Conservation (phyloP, 2,888 invertebrate species). For the Hydriomena furcata region DNA sequence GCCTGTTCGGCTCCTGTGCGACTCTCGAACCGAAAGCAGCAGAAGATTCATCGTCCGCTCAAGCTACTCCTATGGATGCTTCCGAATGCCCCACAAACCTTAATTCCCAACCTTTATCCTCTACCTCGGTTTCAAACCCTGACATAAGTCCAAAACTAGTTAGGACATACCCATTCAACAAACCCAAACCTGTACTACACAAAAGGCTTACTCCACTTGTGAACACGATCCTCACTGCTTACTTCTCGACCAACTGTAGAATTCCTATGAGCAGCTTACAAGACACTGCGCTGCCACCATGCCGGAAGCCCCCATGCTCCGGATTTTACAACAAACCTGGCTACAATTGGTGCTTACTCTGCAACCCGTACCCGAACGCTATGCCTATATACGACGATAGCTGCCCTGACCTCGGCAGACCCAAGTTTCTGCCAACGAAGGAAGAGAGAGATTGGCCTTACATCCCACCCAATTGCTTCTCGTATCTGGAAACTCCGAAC, state of each 20-base stretch:
- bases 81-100: neutral
- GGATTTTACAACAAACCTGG: constrained; percentile 1
- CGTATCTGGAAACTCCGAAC: neutral
- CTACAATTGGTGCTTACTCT: constrained; percentile 1
- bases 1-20: constrained; percentile 7
- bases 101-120: neutral
- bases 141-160: constrained; percentile 25
- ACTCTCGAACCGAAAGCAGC: neutral
- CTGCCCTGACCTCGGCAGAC: neutral
- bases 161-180: constrained; percentile 19
- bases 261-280: neutral
- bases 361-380: constrained; percentile 1
- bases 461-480: neutral
- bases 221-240: constrained; percentile 30
- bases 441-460: neutral
- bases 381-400: constrained; percentile 4
- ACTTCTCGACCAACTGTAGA: constrained; percentile 33
- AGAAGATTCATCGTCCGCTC: neutral
- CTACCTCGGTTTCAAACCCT: constrained; percentile 1
- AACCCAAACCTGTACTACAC: constrained; percentile 16
- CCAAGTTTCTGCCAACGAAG: neutral
- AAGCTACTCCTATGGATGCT: neutral
- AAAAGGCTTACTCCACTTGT: constrained; percentile 9
- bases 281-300: neutral
- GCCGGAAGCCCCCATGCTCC: neutral